Evolutionary conservation across 2,888 invertebrate species (phyloP).

Genomic region (Cryptocephalus primarius): DNA sequence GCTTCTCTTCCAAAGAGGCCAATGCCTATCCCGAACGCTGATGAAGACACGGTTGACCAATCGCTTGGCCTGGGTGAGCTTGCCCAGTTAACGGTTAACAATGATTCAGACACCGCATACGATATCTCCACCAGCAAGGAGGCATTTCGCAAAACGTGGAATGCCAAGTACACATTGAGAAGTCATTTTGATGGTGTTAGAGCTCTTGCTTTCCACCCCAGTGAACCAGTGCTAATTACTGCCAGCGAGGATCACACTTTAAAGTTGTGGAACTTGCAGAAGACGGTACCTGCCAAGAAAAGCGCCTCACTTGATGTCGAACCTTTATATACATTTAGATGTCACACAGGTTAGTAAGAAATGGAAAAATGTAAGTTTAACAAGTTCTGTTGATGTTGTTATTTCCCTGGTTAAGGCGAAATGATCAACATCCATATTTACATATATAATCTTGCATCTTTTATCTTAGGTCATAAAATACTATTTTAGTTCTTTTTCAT

Average conservation of each 20-base stretch:
- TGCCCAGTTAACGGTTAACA: constrained; percentile 92
- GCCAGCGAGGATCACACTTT: constrained; percentile 98
- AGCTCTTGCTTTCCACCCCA: constrained; percentile 87
- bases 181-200: constrained; percentile 91
- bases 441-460: too few relatives aligned
- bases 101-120: constrained; percentile 89
- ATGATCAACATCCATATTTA: too few relatives aligned
- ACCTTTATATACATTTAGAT: constrained; percentile 89
- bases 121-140: constrained; percentile 78
- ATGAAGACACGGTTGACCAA: constrained; percentile 34
- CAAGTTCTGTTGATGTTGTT: too few relatives aligned
- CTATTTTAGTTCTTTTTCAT: not conserved
- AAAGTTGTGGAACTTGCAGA: constrained; percentile 98
- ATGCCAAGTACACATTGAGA: constrained; percentile 90
- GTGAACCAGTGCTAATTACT: constrained; percentile 92
- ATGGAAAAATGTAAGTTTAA: too few relatives aligned
- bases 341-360: constrained; percentile 42
- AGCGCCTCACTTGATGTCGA: constrained; percentile 94
- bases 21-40: constrained; percentile 28
- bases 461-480: not conserved
- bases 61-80: constrained; percentile 67
- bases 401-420: too few relatives aligned
- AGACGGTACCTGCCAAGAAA: constrained; percentile 95
- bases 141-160: constrained; percentile 83
- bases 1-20: constrained; percentile 24